Base-by-base conservation (phyloP, 2,797 vertebrate species). In the Telmatherina bonti region DNA sequence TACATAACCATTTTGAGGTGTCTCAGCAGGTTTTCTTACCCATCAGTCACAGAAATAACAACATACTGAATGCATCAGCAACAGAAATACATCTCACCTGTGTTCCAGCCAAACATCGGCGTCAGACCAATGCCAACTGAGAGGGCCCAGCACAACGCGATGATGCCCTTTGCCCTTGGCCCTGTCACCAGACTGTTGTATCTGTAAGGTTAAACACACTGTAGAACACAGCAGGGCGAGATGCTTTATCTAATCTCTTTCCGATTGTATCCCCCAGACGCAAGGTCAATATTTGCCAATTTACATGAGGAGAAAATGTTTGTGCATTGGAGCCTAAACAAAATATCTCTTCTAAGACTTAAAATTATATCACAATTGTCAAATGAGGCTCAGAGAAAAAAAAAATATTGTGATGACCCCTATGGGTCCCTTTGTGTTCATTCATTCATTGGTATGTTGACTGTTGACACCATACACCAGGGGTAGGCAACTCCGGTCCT, bases 71-170 rank as follows among this genome's bases (percentile, higher is more conserved):
- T 29, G 16, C 24, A 33, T 27, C 11, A 22, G 0, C 9, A 24
- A 41, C 33, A 3, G 54, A 24, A 38, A 60, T 7, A 61, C 67
- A 15, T 43, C 70, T 56, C 41, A 90, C 91, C 93, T 22, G 52
- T 93, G 93, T 97, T 95, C 98, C 97, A 99, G 79, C 97, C 98
- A 56, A 99, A 83, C 95, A 99, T 97, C 0, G 98, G 98, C 0
- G 96, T 98, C 82, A 99, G 88, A 75, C 98, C 98, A 0, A 99
- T 99, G 77, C 91, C 91, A 0, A 96, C 93, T 1, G 98, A 99
- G 62, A 99, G 84, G 45, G 96, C 85, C 98, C 98, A 99, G 90
- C 97, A 99, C 83, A 99, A 63, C 0, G 94, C 95, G 52, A 99
- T 96, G 88, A 98, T 94, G 59, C 91, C 93, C 88, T 97, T 98